These are phyloP conservation scores for Drosophila triauraria DNA, from an alignment of 1,140 invertebrate species.

Conservation along the genomic window DNA sequence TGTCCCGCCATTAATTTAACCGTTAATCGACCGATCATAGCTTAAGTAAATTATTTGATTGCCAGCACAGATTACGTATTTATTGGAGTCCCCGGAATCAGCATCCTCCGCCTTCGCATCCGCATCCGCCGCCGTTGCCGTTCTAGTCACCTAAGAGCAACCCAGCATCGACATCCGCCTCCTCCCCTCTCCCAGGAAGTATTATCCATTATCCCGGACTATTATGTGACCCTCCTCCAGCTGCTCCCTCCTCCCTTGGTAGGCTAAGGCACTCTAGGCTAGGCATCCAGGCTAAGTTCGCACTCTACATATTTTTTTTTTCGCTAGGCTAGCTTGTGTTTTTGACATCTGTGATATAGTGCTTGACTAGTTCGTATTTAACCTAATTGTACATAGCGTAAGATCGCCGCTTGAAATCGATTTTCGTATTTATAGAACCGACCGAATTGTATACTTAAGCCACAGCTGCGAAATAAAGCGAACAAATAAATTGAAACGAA, in stretches of 20 bases:
- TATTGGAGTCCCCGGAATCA: neutral
- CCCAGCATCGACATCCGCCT: neutral
- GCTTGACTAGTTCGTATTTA: conserved; percentile 62
- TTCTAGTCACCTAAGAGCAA: conserved; percentile 75
- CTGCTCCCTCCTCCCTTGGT: neutral
- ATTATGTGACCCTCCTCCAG: conserved; percentile 20
- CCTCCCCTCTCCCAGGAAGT: neutral
- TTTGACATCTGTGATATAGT: conserved; percentile 74
- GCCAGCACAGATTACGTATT: conserved; percentile 33
- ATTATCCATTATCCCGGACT: conserved; percentile 4
- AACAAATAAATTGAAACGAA: conserved; percentile 47
- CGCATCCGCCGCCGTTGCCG: conserved; percentile 51
- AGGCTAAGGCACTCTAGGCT: conserved; percentile 14
- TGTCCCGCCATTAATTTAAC: conserved; percentile 32
- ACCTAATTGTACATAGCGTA: conserved; percentile 33
- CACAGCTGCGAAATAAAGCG: conserved; percentile 41
- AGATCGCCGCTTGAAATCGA: conserved; percentile 39
- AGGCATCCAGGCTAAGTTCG: conserved; percentile 11
- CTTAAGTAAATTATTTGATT: conserved; percentile 78
- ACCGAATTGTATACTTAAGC: conserved; percentile 8
- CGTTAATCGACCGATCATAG: conserved; percentile 48
- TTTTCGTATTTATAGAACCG: conserved; percentile 50
- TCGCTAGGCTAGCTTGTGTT: conserved; percentile 43
- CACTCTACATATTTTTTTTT: conserved; percentile 37
- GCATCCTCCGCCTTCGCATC: neutral